These are phyloP conservation scores for Oscheius onirici DNA, from an alignment of 2,888 invertebrate species.

Conservation along the genomic window DNA sequence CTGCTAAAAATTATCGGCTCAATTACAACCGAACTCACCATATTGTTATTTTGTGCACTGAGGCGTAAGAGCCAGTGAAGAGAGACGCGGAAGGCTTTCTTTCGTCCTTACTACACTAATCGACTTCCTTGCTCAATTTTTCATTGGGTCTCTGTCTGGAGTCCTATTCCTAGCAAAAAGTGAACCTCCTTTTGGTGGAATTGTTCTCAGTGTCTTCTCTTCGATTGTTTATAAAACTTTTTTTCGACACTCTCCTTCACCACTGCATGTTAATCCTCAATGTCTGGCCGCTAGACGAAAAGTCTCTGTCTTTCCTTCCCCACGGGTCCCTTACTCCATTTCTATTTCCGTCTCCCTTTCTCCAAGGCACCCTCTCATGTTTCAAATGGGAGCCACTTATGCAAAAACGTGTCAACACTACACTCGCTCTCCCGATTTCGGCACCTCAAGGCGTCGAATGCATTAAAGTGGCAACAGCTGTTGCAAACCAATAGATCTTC, in stretches of 20 bases:
- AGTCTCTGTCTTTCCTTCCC: background rate
- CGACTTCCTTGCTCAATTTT: background rate
- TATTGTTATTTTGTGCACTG: constrained; percentile 20
- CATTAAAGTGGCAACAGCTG: constrained; percentile 1
- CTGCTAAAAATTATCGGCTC: background rate
- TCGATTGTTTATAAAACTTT: constrained; percentile 7
- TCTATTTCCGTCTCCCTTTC: background rate
- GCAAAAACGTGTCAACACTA: background rate
- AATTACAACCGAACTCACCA: constrained; percentile 8
- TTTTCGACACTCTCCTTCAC: background rate
- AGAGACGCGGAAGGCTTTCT: background rate
- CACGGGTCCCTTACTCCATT: background rate
- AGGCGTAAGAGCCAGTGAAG: background rate
- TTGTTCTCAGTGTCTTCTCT: background rate
- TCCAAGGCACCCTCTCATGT: background rate
- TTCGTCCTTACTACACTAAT: background rate
- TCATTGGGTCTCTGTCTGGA: background rate
- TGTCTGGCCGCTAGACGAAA: background rate
- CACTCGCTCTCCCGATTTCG: too few relatives aligned
- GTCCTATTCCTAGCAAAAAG: background rate
- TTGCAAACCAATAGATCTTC: background rate
- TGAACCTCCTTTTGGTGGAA: background rate
- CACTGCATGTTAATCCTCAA: background rate
- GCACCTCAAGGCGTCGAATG: background rate
- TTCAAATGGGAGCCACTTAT: constrained; percentile 3